Evolutionary conservation across 2,888 invertebrate genomes (phyloP).

Genomic region (Spicauda simplicius): DNA sequence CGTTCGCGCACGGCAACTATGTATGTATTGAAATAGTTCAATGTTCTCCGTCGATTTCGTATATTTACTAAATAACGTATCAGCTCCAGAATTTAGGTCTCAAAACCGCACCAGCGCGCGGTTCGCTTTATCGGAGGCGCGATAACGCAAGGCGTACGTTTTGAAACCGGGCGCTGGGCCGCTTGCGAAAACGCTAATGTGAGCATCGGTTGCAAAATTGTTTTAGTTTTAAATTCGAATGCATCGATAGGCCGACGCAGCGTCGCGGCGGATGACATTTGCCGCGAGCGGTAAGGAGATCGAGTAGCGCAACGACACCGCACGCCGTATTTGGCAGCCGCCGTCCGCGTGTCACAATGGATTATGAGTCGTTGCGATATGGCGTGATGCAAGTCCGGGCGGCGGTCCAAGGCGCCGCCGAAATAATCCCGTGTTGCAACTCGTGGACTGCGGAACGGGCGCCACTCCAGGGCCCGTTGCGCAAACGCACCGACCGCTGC

Average conservation of each 20-base stretch:
- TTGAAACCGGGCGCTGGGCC: constrained; percentile 82
- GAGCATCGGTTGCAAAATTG: constrained; percentile 84
- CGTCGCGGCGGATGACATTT: constrained; percentile 49
- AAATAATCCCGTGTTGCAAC: constrained; percentile 84
- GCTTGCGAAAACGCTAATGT: constrained; percentile 85
- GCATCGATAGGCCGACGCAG: constrained; percentile 51
- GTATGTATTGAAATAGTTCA: not conserved
- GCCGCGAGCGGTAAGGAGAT: constrained; percentile 70
- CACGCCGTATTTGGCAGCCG: constrained; percentile 76
- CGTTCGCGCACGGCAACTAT: not conserved
- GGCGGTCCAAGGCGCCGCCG: constrained; percentile 81
- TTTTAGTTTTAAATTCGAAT: constrained; percentile 81
- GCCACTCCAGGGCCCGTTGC: constrained; percentile 77
- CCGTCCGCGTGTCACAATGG: constrained; percentile 70
- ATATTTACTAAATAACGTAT: constrained; percentile 34
- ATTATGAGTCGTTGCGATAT: constrained; percentile 84
- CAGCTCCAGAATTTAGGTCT: constrained; percentile 70
- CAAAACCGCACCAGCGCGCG: constrained; percentile 73
- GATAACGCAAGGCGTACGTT: constrained; percentile 83
- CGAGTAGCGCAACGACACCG: constrained; percentile 63
- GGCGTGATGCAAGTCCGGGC: constrained; percentile 83
- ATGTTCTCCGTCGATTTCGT: constrained; percentile 18
- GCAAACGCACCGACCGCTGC: constrained; percentile 69
- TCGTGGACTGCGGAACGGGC: constrained; percentile 76
- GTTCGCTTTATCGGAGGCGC: constrained; percentile 79